Conservation (phyloP, 2,888 invertebrate species). For the Beris chalybata region DNA sequence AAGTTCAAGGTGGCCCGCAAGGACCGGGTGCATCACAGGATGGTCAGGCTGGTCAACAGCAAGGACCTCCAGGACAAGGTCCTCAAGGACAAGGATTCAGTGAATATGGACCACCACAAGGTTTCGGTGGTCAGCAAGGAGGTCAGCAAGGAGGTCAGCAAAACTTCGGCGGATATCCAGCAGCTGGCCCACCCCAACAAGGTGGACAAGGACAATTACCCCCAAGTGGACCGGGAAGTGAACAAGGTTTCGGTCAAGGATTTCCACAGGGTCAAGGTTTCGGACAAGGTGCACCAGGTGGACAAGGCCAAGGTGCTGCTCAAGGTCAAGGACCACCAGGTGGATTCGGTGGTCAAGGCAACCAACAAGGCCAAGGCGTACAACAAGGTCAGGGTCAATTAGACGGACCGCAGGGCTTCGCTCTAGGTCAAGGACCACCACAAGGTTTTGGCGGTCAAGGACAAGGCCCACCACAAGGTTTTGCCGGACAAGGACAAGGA, state of each 20-base stretch:
- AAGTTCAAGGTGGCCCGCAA: background rate
- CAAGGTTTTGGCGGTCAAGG: constrained; percentile 6
- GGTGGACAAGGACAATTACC: background rate
- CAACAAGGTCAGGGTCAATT: background rate
- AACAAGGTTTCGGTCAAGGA: no score
- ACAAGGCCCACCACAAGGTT: background rate
- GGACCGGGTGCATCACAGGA: background rate
- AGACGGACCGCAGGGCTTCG: background rate
- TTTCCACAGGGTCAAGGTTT: background rate
- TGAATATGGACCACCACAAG: no score
- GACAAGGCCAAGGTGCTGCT: background rate
- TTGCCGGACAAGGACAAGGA: background rate
- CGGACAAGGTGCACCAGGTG: background rate
- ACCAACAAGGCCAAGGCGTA: background rate
- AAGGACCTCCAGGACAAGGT: background rate
- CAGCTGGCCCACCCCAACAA: background rate
- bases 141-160: background rate
- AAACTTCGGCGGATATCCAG: background rate
- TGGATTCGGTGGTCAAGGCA: background rate
- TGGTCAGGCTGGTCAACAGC: background rate
- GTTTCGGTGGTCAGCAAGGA: background rate
- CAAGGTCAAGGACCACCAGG: background rate
- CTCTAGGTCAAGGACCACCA: background rate
- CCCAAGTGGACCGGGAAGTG: background rate
- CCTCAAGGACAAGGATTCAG: background rate